Evolutionary conservation across 64 coral and sea anemone species (phyloP).

Genomic region (Trachythela sp.): DNA sequence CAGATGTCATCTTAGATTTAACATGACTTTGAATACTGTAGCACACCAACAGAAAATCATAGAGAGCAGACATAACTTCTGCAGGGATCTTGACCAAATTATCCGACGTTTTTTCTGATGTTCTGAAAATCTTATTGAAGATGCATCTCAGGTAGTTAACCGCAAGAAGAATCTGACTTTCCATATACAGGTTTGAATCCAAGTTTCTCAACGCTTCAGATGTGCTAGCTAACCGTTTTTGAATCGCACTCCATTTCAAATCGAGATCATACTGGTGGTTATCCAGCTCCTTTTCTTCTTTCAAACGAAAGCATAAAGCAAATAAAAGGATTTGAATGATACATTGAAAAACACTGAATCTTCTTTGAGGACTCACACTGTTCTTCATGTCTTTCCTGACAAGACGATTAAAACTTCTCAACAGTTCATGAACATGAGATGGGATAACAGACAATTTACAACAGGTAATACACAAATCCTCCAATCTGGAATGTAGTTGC

Average conservation of each 20-base stretch:
- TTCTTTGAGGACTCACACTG: neutral
- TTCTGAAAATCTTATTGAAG: neutral
- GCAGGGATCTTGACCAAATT: neutral
- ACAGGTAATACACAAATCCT: constrained; percentile 13
- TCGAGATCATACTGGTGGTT: neutral
- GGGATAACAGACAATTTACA: neutral
- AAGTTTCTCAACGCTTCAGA: neutral
- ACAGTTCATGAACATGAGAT: neutral
- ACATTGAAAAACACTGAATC: neutral
- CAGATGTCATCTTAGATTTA: neutral
- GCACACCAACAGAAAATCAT: neutral
- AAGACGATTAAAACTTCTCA: neutral
- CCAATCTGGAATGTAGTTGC: neutral
- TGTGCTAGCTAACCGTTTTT: neutral
- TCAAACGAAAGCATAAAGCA: neutral
- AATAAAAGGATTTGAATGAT: neutral
- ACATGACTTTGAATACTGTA: neutral
- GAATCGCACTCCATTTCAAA: neutral
- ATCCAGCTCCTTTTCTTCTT: neutral
- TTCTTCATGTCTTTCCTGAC: neutral
- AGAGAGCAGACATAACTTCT: neutral
- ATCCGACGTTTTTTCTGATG: neutral
- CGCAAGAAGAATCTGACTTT: neutral
- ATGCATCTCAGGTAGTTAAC: neutral
- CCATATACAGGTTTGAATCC: neutral